Percentiles rank a stretch among this genome's conserved stretches.
Conservation (phyloP, 2,888 invertebrate genomes). For the Phengaris arion region DNA sequence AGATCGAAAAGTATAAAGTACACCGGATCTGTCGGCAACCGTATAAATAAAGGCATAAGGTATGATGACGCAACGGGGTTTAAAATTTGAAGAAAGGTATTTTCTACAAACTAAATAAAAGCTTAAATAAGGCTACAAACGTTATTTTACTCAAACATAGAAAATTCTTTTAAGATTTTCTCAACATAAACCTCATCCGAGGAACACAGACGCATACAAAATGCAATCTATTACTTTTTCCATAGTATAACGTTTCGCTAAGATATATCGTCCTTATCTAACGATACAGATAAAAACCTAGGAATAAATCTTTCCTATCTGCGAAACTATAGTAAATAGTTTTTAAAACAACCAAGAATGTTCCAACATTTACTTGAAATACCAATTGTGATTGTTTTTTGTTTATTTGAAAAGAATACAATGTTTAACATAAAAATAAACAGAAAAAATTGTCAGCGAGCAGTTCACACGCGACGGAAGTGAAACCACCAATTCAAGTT, state of each 20-base stretch:
- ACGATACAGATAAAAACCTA: conserved; percentile 11
- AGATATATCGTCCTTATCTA: not conserved
- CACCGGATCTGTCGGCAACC: too few species aligned
- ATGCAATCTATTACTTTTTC: conserved; percentile 21
- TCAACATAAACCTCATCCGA: not conserved
- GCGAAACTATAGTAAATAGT: not conserved
- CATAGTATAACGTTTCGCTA: not conserved
- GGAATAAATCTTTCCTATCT: conserved; percentile 18
- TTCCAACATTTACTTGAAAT: not conserved
- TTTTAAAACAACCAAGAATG: conserved; percentile 1
- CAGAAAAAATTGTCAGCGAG: not conserved
- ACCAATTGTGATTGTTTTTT: not conserved
- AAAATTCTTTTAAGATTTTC: not conserved
- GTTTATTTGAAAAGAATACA: not conserved
- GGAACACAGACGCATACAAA: conserved; percentile 1
- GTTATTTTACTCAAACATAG: not conserved
- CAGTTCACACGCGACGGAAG: too few species aligned
- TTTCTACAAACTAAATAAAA: too few species aligned
- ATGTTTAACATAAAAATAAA: not conserved
- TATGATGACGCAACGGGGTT: too few species aligned
- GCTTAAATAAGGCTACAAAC: not conserved
- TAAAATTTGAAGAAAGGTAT: too few species aligned
- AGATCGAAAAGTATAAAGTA: too few species aligned
- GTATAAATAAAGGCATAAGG: too few species aligned
- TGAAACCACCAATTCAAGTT: too few species aligned